Percentiles rank a stretch among this genome's conserved stretches.
These are phyloP conservation scores for Platynereis dumerilii DNA, from an alignment of 2,888 invertebrate species.

Conservation along the genomic window DNA sequence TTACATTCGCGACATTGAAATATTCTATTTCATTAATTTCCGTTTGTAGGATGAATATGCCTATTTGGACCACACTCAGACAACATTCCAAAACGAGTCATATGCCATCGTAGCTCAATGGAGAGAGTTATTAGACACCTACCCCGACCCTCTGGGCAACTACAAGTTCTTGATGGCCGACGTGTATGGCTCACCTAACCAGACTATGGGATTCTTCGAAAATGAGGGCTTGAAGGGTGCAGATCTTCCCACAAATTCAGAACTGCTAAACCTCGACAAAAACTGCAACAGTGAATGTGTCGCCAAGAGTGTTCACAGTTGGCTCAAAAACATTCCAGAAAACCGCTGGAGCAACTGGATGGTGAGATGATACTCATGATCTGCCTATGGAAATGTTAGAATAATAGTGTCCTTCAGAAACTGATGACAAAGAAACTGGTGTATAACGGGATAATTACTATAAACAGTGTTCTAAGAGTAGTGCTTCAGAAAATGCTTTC, in stretches of 20 bases:
- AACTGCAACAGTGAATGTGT: slow-evolving; percentile 45
- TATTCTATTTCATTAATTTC: not conserved
- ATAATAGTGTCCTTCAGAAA: too few species aligned
- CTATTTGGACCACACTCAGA: slow-evolving; percentile 33
- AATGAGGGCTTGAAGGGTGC: slow-evolving; percentile 41
- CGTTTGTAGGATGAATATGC: slow-evolving; percentile 34
- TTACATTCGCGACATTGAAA: too few species aligned
- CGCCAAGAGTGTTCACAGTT: slow-evolving; percentile 42
- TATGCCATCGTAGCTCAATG: slow-evolving; percentile 71
- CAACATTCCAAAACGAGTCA: slow-evolving; percentile 64
- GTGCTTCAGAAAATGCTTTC: too few species aligned
- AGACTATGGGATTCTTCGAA: slow-evolving; percentile 40
- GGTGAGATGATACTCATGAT: too few species aligned
- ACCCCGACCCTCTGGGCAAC: slow-evolving; percentile 8
- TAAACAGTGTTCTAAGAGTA: too few species aligned
- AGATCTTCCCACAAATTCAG: slow-evolving; percentile 48
- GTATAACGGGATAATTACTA: too few species aligned
- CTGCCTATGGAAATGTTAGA: too few species aligned
- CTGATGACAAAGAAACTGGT: too few species aligned
- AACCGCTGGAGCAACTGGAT: slow-evolving; percentile 56
- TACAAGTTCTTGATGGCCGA: slow-evolving; percentile 45
- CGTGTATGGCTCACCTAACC: slow-evolving; percentile 35
- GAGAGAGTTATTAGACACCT: slow-evolving; percentile 69
- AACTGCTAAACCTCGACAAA: slow-evolving; percentile 37
- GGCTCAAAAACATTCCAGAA: slow-evolving; percentile 39